Evolutionary conservation across 2,888 invertebrate species (phyloP).

Genomic region (Deladenus siricidicola): DNA sequence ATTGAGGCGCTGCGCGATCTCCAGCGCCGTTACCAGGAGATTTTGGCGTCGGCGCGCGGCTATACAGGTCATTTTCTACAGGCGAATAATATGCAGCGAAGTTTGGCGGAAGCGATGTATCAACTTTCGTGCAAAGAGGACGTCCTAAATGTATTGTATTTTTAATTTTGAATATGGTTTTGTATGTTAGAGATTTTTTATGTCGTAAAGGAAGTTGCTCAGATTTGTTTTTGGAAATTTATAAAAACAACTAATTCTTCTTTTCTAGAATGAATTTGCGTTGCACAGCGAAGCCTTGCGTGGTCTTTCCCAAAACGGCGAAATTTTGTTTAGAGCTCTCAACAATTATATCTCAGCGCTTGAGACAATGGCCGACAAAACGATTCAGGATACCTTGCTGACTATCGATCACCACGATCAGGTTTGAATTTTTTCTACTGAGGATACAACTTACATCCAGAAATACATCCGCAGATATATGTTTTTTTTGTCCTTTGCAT

Average conservation of each 20-base stretch:
- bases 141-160: conserved; percentile 65
- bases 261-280: conserved; percentile 7
- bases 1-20: conserved; percentile 24
- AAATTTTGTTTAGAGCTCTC: background rate
- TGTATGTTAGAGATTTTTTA: background rate
- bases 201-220: no score
- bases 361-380: conserved; percentile 89
- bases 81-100: conserved; percentile 76
- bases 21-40: conserved; percentile 60
- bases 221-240: no score
- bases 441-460: no score
- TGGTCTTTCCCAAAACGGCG: background rate
- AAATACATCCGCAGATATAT: no score
- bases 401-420: conserved; percentile 71
- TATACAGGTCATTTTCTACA: conserved; percentile 80
- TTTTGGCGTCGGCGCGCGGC: conserved; percentile 67
- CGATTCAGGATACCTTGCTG: conserved; percentile 84
- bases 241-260: no score
- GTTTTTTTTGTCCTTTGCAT: no score
- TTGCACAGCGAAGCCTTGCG: conserved; percentile 5
- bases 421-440: no score
- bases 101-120: conserved; percentile 83
- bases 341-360: conserved; percentile 76
- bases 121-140: conserved; percentile 88
- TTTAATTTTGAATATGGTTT: background rate